Evolutionary conservation across 2,888 invertebrate genomes (phyloP).

Genomic region (Conomelus anceps): DNA sequence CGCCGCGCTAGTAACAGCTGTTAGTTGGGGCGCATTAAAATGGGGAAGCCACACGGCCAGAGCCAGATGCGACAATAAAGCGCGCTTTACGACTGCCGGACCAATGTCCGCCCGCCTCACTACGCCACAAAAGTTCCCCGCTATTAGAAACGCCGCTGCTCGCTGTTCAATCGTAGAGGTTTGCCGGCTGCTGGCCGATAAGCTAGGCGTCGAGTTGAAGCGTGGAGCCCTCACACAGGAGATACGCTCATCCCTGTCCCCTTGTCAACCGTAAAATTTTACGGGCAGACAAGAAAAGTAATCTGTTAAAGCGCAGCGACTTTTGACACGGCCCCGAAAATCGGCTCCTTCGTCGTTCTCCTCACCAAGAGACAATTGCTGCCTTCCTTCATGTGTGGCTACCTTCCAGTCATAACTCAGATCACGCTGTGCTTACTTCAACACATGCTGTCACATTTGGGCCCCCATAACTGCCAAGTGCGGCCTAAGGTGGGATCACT

Average conservation of each 20-base stretch:
- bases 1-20: not conserved
- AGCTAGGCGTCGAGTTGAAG: not conserved
- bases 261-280: not conserved
- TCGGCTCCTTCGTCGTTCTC: not conserved
- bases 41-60: not conserved
- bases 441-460: not conserved
- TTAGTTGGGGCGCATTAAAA: not conserved
- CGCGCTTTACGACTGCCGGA: constrained; percentile 2
- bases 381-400: no score
- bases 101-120: not conserved
- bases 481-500: no score
- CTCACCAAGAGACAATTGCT: not conserved
- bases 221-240: not conserved
- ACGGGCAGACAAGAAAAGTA: not conserved
- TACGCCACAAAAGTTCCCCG: not conserved
- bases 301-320: not conserved
- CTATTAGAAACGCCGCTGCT: not conserved
- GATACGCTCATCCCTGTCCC: not conserved
- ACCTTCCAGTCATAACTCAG: not conserved
- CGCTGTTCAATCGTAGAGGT: not conserved
- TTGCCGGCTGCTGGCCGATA: not conserved
- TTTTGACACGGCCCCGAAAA: not conserved
- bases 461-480: not conserved
- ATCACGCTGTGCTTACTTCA: not conserved
- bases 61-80: constrained; percentile 11